phyloP scores from a whole-genome alignment of 2,797 vertebrate genomes.

The Aulostomus chinensis region DNA sequence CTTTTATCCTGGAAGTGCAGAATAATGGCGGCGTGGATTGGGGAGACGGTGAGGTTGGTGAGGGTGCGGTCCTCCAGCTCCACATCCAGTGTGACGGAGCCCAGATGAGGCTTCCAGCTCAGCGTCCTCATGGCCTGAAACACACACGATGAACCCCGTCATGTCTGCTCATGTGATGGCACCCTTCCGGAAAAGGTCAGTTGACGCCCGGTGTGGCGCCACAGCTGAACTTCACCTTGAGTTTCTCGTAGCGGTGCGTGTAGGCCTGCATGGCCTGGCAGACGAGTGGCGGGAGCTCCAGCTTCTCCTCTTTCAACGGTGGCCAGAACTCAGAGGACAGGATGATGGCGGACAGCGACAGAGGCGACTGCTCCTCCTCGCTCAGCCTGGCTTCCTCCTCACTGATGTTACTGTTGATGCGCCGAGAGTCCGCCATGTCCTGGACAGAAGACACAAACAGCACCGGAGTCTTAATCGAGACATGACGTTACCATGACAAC shows the following conservation, averaged over 20 bases:
- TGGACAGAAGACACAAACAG: constrained; percentile 54
- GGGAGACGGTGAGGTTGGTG: constrained; percentile 88
- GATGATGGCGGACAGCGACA: constrained; percentile 90
- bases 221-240: constrained; percentile 78
- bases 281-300: constrained; percentile 89
- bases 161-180: too few species aligned
- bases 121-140: constrained; percentile 95
- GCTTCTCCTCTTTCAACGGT: constrained; percentile 93
- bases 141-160: background rate
- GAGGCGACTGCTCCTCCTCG: constrained; percentile 83
- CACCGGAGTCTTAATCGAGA: too few species aligned
- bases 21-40: constrained; percentile 93
- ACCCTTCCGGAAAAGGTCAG: too few species aligned
- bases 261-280: constrained; percentile 91
- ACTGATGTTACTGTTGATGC: constrained; percentile 93
- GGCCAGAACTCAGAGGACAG: constrained; percentile 98
- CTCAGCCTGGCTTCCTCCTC: constrained; percentile 91
- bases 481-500: too few species aligned
- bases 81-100: constrained; percentile 91
- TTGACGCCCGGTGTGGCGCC: too few species aligned
- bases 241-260: constrained; percentile 94
- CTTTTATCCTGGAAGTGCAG: constrained; percentile 95
- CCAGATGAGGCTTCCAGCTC: constrained; percentile 97
- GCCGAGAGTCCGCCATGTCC: constrained; percentile 96
- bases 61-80: constrained; percentile 94